Evolutionary conservation across 2,888 invertebrate genomes (phyloP).

Genomic region (Papilio protenor): DNA sequence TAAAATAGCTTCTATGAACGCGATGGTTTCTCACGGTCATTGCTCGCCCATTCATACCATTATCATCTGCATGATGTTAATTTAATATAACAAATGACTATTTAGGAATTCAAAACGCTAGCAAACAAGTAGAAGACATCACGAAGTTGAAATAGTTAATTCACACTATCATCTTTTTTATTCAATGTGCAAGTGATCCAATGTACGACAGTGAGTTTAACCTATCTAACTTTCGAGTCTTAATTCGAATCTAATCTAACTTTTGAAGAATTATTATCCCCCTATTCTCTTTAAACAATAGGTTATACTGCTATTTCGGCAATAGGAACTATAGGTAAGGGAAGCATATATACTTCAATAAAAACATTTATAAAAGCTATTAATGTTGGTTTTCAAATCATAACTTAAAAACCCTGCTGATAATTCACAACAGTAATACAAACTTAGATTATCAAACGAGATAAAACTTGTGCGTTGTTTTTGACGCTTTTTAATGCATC

Average conservation of each 20-base stretch:
- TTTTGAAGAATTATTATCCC: no score
- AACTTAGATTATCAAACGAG: neutral
- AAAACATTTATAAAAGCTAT: neutral
- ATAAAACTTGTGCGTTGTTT: slow-evolving; percentile 12
- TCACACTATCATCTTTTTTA: no score
- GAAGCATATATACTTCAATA: neutral
- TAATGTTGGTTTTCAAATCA: neutral
- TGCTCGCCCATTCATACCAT: slow-evolving; percentile 28
- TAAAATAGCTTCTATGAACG: slow-evolving; percentile 33
- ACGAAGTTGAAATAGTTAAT: neutral
- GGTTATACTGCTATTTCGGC: neutral
- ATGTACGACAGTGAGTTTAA: no score
- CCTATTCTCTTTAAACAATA: no score
- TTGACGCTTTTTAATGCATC: neutral
- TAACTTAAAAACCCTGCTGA: neutral
- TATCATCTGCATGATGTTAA: slow-evolving; percentile 1
- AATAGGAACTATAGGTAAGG: neutral
- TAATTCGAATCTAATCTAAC: no score
- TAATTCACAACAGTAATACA: neutral
- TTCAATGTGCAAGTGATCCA: no score
- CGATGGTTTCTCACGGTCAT: slow-evolving; percentile 32
- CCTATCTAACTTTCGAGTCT: no score
- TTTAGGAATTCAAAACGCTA: neutral
- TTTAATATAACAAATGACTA: neutral
- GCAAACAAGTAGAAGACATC: neutral